phyloP scores from a whole-genome alignment of 2,797 vertebrate genomes.

The Chelonia mydas region DNA sequence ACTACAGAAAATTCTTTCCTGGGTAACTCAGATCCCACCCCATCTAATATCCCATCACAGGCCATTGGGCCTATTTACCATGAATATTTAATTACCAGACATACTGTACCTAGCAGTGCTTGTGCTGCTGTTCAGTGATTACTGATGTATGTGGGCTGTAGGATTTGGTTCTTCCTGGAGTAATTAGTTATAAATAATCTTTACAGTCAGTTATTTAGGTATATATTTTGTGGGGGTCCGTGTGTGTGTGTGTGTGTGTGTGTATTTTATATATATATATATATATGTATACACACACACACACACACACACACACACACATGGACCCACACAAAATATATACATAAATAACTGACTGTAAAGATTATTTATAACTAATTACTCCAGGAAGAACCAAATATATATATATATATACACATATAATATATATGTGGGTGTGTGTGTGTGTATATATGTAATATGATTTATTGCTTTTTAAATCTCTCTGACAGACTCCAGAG shows the following conservation, averaged over 20 bases:
- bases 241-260: neutral
- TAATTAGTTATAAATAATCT: neutral
- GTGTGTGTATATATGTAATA: neutral
- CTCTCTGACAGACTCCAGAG: conserved; percentile 54
- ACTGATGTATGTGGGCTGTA: neutral
- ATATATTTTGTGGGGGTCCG: neutral
- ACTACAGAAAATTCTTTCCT: too few species aligned
- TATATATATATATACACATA: too few species aligned
- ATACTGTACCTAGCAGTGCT: neutral
- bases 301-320: neutral
- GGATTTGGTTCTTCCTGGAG: neutral
- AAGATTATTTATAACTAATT: neutral
- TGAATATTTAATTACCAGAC: too few species aligned
- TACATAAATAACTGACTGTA: neutral
- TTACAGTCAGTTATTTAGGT: neutral
- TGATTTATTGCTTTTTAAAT: conserved; percentile 53
- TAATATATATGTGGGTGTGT: neutral
- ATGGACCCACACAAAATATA: neutral
- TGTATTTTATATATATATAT: neutral
- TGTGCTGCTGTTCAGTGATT: neutral
- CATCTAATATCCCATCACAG: too few species aligned
- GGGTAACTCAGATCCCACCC: too few species aligned
- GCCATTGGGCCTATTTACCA: too few species aligned
- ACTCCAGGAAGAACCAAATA: neutral
- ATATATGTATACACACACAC: too few species aligned